phyloP scores from a whole-genome alignment of 2,888 invertebrate genomes.

The Iselma pallidipennis region DNA sequence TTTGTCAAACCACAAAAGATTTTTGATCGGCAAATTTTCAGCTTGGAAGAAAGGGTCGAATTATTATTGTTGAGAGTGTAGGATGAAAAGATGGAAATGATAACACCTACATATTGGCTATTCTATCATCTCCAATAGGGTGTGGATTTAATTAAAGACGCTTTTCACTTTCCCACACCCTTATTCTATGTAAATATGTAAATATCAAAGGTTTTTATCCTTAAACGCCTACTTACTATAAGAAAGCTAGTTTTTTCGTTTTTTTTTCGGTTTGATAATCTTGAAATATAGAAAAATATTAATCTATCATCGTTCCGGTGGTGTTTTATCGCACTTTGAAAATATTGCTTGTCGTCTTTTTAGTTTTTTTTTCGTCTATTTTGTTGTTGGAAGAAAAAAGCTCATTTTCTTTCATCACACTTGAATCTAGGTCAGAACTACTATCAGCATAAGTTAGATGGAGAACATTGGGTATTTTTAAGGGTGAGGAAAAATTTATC shows the following conservation, averaged over 20 bases:
- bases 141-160: not conserved
- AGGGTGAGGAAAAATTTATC: not conserved
- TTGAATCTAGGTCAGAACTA: not conserved
- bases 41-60: no score
- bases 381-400: not conserved
- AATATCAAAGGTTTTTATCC: no score
- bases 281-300: not conserved
- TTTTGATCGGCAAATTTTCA: no score
- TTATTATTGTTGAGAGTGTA: no score
- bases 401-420: not conserved
- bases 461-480: not conserved
- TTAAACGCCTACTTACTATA: no score
- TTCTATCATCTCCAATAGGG: not conserved
- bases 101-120: not conserved
- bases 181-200: no score
- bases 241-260: no score
- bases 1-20: not conserved
- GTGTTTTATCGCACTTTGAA: not conserved
- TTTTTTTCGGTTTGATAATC: not conserved
- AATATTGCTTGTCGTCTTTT: not conserved
- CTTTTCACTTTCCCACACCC: no score
- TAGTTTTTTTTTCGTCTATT: not conserved
- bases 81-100: no score
- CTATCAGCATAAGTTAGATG: not conserved
- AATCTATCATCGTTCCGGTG: not conserved